Base-by-base conservation (phyloP, 2,797 vertebrate species). In the Odontamblyopus lacepedii region DNA sequence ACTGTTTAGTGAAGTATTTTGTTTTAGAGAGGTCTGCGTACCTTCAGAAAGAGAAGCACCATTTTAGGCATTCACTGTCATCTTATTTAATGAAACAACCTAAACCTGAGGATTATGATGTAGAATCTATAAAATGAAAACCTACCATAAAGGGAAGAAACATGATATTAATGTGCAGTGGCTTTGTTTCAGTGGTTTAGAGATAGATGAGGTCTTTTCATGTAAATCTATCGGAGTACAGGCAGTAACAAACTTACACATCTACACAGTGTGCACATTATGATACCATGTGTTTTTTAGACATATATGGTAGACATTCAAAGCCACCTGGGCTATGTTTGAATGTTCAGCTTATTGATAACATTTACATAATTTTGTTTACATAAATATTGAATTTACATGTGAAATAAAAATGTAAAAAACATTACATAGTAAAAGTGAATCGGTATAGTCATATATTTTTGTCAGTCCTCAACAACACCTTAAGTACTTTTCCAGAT, bases 61-160 rank as follows among this genome's bases (percentile, higher is more conserved):
- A 65, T 50, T 65, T 50, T 48, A 77, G 67, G 38, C 67, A 70
- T 29, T 19, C 27, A 32, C 6, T 59, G 78, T 80, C 60, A 67
- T 78, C 72, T 79, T 74, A 67, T 67, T 75, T 67, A 77, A 23
- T 69, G 26, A 44, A 51, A 67, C 59, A 61, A 48, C 5, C 23
- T 66, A 63, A 76, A 63, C 71, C 62, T 70, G 62, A 8, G 69
- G 32, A 67, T 48, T 12, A n/a, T 67, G 63, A 71, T 70, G 63
- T 44, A 1, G 60, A 50, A 15, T 35, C 32, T 73, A 63, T 65
- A 26, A 19, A 27, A 70, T 44, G 41, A 6, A 72, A 63, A 64
- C 55, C 32, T 26, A 62, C 9, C 41, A 68, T n/a, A 61, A 63
- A 65, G 41, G 51, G 51, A 68, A 56, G 51, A 30, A 56, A 68